phyloP scores from a whole-genome alignment of 2,888 invertebrate species.

The Dryobotodes eremita region DNA sequence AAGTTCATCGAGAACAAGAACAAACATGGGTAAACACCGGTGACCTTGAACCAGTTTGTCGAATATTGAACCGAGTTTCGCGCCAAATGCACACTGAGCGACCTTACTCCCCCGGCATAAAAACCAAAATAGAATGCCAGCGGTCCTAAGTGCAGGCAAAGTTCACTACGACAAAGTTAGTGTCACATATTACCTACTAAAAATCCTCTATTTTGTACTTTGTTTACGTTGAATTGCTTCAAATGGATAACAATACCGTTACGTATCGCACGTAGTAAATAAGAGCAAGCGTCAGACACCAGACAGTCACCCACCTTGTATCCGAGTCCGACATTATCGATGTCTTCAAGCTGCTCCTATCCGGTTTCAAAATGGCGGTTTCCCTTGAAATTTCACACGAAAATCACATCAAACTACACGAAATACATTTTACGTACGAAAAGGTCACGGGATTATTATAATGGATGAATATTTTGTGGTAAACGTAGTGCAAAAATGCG shows the following conservation, averaged over 20 bases:
- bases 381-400: conserved; percentile 57
- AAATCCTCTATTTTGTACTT: not conserved
- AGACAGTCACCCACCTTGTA: conserved; percentile 58
- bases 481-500: conserved; percentile 63
- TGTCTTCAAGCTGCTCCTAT: conserved; percentile 57
- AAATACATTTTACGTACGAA: conserved; percentile 29
- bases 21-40: conserved; percentile 53
- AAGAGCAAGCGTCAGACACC: not conserved
- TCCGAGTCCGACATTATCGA: conserved; percentile 68
- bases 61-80: conserved; percentile 50
- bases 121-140: conserved; percentile 46
- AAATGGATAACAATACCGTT: not conserved
- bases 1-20: conserved; percentile 42
- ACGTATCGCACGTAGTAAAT: not conserved
- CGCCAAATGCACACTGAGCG: conserved; percentile 26
- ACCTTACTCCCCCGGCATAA: conserved; percentile 43
- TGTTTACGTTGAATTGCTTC: not conserved
- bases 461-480: conserved; percentile 40
- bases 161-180: conserved; percentile 22
- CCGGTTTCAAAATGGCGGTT: conserved; percentile 69
- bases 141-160: conserved; percentile 35
- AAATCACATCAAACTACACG: conserved; percentile 21
- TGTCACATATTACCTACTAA: conserved; percentile 6
- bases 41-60: conserved; percentile 62
- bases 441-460: conserved; percentile 22